These are phyloP conservation scores for Phocoena sinus DNA, from an alignment of 2,113 vertebrate genomes.

Conservation along the genomic window DNA sequence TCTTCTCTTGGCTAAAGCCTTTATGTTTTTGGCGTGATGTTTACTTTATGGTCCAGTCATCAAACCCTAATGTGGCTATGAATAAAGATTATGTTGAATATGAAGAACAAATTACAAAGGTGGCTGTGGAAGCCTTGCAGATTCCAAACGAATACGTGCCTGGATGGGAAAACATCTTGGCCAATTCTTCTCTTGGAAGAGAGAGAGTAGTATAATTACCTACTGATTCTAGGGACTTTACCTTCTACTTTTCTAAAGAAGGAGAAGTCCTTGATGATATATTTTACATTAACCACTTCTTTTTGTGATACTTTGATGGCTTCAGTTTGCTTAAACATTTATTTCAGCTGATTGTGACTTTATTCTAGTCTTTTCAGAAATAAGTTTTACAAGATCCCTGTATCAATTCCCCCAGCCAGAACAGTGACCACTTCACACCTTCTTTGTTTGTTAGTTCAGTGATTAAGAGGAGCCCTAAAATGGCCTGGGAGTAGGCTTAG, in stretches of 20 bases:
- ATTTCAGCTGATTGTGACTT: neutral
- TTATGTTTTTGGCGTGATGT: neutral
- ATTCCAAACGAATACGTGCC: neutral
- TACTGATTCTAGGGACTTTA: neutral
- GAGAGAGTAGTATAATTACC: neutral
- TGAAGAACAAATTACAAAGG: constrained; percentile 35
- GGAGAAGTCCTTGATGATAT: neutral
- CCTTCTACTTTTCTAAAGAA: neutral
- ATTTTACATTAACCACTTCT: neutral
- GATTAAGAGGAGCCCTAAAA: neutral
- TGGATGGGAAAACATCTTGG: neutral
- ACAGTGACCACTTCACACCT: neutral
- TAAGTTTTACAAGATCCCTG: neutral
- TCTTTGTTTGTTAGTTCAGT: neutral
- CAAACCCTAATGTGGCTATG: constrained; percentile 34
- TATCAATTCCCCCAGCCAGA: neutral
- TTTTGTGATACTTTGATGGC: neutral
- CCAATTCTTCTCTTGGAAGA: neutral
- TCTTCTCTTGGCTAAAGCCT: constrained; percentile 25
- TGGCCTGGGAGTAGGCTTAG: neutral
- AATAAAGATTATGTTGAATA: constrained; percentile 63
- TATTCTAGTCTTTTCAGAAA: neutral
- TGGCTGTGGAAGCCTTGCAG: neutral
- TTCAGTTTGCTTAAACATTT: neutral
- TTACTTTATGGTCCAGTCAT: constrained; percentile 23